Base-by-base conservation (phyloP, 2,888 invertebrate species). In the Eudemis profundana region DNA sequence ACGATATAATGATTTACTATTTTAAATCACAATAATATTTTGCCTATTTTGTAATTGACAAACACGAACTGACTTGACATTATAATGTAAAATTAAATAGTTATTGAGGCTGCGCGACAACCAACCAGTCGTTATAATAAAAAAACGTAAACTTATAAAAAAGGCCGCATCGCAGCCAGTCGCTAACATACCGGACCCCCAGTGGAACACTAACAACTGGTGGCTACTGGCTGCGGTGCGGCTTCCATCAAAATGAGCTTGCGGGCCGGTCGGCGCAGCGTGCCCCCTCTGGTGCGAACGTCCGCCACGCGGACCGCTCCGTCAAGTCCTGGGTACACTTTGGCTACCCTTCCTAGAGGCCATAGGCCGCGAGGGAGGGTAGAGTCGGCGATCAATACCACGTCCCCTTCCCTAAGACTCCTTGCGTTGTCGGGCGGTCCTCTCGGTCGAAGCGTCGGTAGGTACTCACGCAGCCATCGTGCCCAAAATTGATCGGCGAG, bases 301-400 rank as follows among this genome's bases (percentile, higher is more conserved):
- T 59, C 49, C n/a, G 59, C 59, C n/a, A 49, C 38, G 36, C 59
- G 47, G 14, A 59, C 59, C 59, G 47, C 47, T 19, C 47, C 38
- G 59, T 59, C 59, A 3, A 19, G 42, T 5, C 59, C 59, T 44
- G 19, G 3, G 38, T 29, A 59, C 5, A 59, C 59, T 33, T 33
- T 36, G 2, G 23, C 21, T 19, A 59, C 29, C 47, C 59, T 46
- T 59, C 59, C 59, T 59, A 29, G 23, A 0, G 59, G 49, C 59
- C 59, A 59, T n/a, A 47, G 12, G 5, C 44, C 59, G 7, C 59
- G 36, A 59, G 59, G 59, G 1, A 59, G 47, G 23, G 2, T 59
- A 29, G 47, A 12, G n/a, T 59, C 49, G 12, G 47, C 47, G 29
- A 59, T 47, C n/a, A 59, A 12, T 21, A 59, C 59, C 47, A 44